phyloP scores from a whole-genome alignment of 2,797 vertebrate genomes.

The Phalanger gymnotis region DNA sequence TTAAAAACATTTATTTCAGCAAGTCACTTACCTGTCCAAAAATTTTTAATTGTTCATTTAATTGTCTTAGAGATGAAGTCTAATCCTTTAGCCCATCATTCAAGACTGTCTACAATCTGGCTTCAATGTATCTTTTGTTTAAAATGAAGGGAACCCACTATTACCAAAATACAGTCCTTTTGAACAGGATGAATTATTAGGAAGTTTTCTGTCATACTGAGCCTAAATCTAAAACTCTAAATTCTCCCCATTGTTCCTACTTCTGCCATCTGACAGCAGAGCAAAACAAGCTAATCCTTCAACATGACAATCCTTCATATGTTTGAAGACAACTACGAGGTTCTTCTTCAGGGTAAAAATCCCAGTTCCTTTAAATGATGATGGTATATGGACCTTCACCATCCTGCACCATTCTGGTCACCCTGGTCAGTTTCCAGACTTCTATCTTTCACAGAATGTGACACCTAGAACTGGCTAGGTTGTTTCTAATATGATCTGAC shows the following conservation, averaged over 20 bases:
- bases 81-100: no score
- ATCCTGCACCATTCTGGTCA: no score
- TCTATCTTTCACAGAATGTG: background rate
- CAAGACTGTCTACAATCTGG: no score
- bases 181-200: background rate
- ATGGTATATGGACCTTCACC: background rate
- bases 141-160: no score
- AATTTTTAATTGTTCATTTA: no score
- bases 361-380: background rate
- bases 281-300: background rate
- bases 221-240: background rate
- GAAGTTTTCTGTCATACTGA: background rate
- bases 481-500: background rate
- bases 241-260: no score
- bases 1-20: background rate
- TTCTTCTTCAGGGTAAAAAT: background rate
- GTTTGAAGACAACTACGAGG: background rate
- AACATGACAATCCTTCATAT: background rate
- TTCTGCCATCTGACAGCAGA: no score
- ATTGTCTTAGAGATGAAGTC: no score
- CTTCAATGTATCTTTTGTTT: no score
- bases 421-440: no score
- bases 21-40: background rate
- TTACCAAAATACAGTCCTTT: no score
- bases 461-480: background rate